Conservation (phyloP, 2,888 invertebrate genomes). For the Unio pictorum region DNA sequence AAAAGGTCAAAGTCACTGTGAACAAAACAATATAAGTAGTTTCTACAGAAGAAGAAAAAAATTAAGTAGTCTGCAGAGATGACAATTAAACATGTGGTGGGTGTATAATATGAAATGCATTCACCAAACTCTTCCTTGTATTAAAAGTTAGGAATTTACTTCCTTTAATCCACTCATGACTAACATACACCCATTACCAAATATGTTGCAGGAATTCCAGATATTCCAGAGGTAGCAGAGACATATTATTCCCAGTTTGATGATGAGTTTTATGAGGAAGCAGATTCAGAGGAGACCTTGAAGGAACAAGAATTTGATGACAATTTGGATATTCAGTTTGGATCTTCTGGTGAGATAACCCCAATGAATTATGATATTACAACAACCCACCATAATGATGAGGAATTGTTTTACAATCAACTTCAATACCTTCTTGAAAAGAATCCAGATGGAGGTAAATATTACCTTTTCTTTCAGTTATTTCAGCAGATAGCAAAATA, state of each 20-base stretch:
- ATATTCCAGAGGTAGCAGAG: slow-evolving; percentile 65
- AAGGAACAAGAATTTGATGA: slow-evolving; percentile 13
- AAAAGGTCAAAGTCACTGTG: too few relatives aligned
- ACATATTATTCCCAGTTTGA: slow-evolving; percentile 70
- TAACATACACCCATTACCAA: neutral
- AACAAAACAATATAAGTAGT: too few relatives aligned
- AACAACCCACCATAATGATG: slow-evolving; percentile 32
- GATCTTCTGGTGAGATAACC: slow-evolving; percentile 20
- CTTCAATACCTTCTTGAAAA: slow-evolving; percentile 64
- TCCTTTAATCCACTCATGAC: too few relatives aligned
- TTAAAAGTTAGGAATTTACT: too few relatives aligned
- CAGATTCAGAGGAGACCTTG: slow-evolving; percentile 21
- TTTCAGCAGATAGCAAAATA: too few relatives aligned
- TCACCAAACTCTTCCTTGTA: too few relatives aligned
- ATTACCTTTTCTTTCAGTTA: neutral
- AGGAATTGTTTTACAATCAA: slow-evolving; percentile 58
- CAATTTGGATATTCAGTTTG: slow-evolving; percentile 28
- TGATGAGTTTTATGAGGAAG: slow-evolving; percentile 58
- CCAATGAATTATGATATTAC: slow-evolving; percentile 12
- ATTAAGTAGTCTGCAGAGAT: too few relatives aligned
- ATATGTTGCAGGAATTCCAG: slow-evolving; percentile 65
- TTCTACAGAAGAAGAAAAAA: too few relatives aligned
- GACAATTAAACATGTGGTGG: too few relatives aligned
- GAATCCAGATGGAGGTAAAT: slow-evolving; percentile 53
- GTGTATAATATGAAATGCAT: too few relatives aligned